Conservation (phyloP, 2,113 vertebrate genomes). For the Rana temporaria region DNA sequence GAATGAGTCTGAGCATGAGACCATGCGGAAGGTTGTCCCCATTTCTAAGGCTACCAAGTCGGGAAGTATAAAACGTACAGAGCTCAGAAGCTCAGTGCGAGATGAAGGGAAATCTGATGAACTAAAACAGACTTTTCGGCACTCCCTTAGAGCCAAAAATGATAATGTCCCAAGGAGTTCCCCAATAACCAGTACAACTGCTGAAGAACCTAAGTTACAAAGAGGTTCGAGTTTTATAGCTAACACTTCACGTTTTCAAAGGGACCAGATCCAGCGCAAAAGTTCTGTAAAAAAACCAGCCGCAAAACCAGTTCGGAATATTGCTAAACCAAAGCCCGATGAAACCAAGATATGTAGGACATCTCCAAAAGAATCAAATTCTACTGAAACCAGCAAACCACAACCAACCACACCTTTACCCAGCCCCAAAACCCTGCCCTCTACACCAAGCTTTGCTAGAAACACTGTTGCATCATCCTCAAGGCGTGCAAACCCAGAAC, state of each 20-base stretch:
- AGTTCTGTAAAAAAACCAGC: conserved; percentile 79
- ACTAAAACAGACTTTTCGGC: conserved; percentile 70
- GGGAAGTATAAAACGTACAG: conserved; percentile 69
- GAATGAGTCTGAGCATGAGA: conserved; percentile 81
- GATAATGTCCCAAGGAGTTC: conserved; percentile 74
- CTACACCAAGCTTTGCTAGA: conserved; percentile 86
- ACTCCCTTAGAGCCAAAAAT: conserved; percentile 74
- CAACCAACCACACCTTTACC: conserved; percentile 51
- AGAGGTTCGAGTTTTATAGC: conserved; percentile 67
- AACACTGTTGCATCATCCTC: conserved; percentile 92
- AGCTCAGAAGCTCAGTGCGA: conserved; percentile 65
- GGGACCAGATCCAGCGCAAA: conserved; percentile 69
- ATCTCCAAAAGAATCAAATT: conserved; percentile 70
- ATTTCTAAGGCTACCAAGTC: conserved; percentile 79
- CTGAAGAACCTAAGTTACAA: conserved; percentile 78
- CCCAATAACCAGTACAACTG: conserved; percentile 78
- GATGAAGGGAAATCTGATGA: conserved; percentile 65
- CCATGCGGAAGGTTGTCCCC: conserved; percentile 90
- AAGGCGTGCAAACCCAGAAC: conserved; percentile 78
- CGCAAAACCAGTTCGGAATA: conserved; percentile 83
- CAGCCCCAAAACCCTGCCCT: conserved; percentile 61
- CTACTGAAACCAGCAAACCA: conserved; percentile 69
- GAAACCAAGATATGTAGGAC: conserved; percentile 89
- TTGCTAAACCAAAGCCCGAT: conserved; percentile 76
- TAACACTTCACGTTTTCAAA: conserved; percentile 68